Evolutionary conservation across 2,113 vertebrate species (phyloP).

Genomic region (Oreotrochilus melanogaster): DNA sequence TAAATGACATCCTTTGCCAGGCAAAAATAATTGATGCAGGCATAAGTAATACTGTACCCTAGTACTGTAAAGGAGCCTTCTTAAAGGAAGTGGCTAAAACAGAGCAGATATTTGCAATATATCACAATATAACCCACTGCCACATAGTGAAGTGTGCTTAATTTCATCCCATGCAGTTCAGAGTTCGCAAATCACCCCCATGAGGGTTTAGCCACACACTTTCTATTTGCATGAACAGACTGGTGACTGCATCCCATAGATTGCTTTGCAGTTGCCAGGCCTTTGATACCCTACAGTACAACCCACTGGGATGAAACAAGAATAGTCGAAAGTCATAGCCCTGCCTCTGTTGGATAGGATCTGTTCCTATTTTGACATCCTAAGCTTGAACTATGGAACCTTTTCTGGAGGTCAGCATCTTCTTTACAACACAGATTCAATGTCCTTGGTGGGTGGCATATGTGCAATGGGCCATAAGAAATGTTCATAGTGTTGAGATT

Average conservation of each 20-base stretch:
- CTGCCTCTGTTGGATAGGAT: not conserved
- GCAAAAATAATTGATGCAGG: not conserved
- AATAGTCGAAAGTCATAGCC: not conserved
- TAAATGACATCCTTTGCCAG: not conserved
- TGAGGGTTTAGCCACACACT: not conserved
- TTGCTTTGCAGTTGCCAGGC: not conserved
- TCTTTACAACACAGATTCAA: not conserved
- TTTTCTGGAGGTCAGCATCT: not conserved
- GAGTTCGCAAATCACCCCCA: not conserved
- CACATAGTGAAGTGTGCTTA: not conserved
- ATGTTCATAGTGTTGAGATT: not conserved
- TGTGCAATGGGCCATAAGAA: not conserved
- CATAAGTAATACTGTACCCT: accelerated
- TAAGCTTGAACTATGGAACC: not conserved
- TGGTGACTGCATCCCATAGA: not conserved
- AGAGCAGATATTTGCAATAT: not conserved
- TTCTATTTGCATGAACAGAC: not conserved
- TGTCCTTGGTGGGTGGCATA: constrained; percentile 21
- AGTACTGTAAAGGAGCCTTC: not conserved
- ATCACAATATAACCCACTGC: not conserved
- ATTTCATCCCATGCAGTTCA: not conserved
- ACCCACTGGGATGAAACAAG: not conserved
- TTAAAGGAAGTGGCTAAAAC: not conserved
- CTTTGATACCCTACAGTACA: not conserved
- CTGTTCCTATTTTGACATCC: not conserved